Percentiles rank a stretch among this genome's conserved stretches.
phyloP scores from a whole-genome alignment of 1,140 invertebrate species.

The Whitmania pigra region DNA sequence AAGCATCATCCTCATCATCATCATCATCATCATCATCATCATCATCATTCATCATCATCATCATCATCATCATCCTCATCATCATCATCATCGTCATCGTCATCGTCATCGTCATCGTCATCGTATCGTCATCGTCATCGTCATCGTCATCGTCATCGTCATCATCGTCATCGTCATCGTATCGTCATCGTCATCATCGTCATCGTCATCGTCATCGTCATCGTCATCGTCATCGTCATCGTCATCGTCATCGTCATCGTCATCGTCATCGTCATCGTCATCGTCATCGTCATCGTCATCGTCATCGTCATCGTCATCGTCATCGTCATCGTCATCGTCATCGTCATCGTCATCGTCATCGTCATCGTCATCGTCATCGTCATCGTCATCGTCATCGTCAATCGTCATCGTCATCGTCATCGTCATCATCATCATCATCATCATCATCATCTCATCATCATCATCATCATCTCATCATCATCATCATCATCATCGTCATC shows the following conservation, averaged over 20 bases:
- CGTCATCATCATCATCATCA: background rate
- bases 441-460: too few relatives aligned
- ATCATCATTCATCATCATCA: conserved; percentile 11
- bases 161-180: conserved; percentile 9
- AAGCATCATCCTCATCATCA: background rate
- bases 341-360: background rate
- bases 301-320: background rate
- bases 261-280: background rate
- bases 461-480: background rate
- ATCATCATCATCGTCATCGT: background rate
- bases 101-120: conserved; percentile 1
- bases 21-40: conserved; percentile 5
- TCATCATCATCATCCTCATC: conserved; percentile 10
- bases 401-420: background rate
- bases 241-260: background rate
- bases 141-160: conserved; percentile 2
- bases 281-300: background rate
- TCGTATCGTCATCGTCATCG: conserved; percentile 8
- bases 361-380: background rate
- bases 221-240: background rate
- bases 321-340: background rate
- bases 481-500: background rate
- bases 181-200: background rate
- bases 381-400: background rate
- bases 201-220: background rate